phyloP scores from a whole-genome alignment of 2,888 invertebrate species.

The Monoplex corrugatus region DNA sequence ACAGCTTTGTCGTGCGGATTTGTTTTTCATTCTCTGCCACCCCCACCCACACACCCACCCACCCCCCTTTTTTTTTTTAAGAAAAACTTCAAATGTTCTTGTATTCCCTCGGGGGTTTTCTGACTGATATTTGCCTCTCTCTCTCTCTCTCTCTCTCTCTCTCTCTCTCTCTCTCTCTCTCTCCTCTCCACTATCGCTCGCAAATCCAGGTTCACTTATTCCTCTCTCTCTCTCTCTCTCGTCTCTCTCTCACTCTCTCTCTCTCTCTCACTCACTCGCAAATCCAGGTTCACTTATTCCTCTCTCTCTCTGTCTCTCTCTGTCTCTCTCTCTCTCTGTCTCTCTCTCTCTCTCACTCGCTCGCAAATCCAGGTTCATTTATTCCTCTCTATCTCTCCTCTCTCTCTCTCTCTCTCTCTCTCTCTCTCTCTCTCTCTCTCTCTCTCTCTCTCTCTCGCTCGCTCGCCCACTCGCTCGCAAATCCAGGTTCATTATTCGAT shows the following conservation, averaged over 20 bases:
- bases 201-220: no score
- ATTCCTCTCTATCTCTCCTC: no score
- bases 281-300: background rate
- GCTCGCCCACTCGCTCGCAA: no score
- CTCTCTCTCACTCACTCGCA: background rate
- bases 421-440: background rate
- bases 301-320: constrained; percentile 19
- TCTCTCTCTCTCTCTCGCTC: background rate
- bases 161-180: constrained; percentile 9
- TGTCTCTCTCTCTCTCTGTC: constrained; percentile 35
- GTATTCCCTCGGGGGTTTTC: no score
- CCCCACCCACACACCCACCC: no score
- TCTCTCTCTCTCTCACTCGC: constrained; percentile 30
- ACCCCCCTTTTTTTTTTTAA: no score
- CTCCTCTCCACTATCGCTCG: background rate
- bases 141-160: background rate
- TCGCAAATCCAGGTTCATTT: no score
- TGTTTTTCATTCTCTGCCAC: no score
- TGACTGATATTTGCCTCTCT: no score
- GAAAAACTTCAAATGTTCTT: no score
- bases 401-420: background rate
- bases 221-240: constrained; percentile 3
- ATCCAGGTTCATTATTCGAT: no score
- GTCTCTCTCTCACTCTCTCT: background rate
- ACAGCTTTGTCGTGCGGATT: no score